Conservation (phyloP, 2,797 vertebrate species). For the Macrochelys suwanniensis region DNA sequence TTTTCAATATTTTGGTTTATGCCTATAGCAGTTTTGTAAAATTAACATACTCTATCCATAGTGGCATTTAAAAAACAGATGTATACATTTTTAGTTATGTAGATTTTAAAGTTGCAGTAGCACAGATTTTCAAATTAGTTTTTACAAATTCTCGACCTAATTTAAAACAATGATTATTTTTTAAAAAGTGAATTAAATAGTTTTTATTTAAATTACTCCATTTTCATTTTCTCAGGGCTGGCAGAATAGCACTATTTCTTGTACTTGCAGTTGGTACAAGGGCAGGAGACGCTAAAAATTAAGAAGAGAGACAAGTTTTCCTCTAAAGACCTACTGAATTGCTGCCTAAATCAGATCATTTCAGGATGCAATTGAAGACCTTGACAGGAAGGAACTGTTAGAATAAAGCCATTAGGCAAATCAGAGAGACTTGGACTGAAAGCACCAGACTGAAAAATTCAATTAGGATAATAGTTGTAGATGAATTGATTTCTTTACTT, state of each 20-base stretch:
- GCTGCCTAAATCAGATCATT: not conserved
- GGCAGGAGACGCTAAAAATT: not conserved
- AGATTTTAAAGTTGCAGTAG: not conserved
- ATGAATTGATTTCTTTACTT: not conserved
- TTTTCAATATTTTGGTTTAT: not conserved
- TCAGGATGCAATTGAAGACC: not conserved
- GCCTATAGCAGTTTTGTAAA: not conserved
- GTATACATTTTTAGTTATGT: not conserved
- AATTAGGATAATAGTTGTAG: not conserved
- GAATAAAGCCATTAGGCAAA: not conserved
- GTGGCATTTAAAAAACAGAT: not conserved
- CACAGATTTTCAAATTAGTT: not conserved
- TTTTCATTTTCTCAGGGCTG: not conserved
- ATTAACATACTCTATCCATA: not conserved
- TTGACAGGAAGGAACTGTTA: not conserved
- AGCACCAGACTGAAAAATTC: not conserved
- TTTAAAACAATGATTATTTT: not conserved
- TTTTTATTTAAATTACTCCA: not conserved
- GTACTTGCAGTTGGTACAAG: not conserved
- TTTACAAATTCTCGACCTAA: not conserved
- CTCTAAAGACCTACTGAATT: not conserved
- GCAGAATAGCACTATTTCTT: not conserved
- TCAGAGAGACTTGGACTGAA: not conserved
- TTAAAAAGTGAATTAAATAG: not conserved
- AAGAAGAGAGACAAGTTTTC: not conserved